Base-by-base conservation (phyloP, 2,797 vertebrate genomes). In the Acanthurus lineatus region DNA sequence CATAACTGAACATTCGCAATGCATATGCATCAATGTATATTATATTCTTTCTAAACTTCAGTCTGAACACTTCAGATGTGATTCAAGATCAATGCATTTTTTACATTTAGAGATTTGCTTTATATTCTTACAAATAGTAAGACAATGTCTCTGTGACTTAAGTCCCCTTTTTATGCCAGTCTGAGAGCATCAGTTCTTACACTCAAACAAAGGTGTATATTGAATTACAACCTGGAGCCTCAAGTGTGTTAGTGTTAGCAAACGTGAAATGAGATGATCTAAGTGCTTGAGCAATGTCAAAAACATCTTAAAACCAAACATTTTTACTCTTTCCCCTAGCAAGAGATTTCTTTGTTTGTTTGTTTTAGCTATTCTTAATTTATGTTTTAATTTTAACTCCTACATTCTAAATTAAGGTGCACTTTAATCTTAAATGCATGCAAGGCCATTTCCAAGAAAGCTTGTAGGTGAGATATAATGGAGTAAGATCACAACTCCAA, bases 401-500 rank as follows among this genome's bases (percentile, higher is more conserved):
- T 22, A 9, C 17, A 22, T 51, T 4, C 47, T 40, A 38, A 49
- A 44, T 42, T 25, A 60, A 38, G 15, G 32, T 70, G 9, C 35
- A 42, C 15, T 49, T 49, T 70, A 3, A 72, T 53, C 40, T 54
- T 15, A 35, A 42, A 54, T 53, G 38, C 59, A 19, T 15, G 12
- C 20, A 40, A 53, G 40, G 47, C 40, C 35, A 17, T 51, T 56
- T 20, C 28, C 57, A 48, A 61, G 69, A 51, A 15, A 25, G 32
- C 32, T 5, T 60, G 47, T 51, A 25, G 52, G 17, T 32, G 38
- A 62, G 48, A 72, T 72, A 44, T 28, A 20, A n/a, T 59, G 32
- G 49, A 49, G 17, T 45, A 45, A 45, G 49, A 72, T 61, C 15
- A 10, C 32, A 35, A 35, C 61, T 63, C 56, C 56, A 58, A 48